These are phyloP conservation scores for Pteronura brasiliensis DNA, from an alignment of 2,113 vertebrate species.

Conservation along the genomic window DNA sequence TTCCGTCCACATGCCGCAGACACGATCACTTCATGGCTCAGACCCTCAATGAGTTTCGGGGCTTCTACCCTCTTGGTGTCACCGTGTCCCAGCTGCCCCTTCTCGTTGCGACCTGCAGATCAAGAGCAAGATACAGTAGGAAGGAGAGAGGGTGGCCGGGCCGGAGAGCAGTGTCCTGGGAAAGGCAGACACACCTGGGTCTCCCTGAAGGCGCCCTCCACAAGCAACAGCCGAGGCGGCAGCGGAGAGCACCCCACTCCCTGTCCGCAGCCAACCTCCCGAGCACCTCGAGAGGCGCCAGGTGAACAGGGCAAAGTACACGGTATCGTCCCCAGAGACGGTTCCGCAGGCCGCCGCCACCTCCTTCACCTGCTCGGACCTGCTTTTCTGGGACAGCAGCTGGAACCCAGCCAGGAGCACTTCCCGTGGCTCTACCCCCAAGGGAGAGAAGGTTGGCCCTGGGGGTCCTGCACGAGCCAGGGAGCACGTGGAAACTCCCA, in stretches of 20 bases:
- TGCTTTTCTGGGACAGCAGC: neutral
- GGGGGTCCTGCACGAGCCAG: neutral
- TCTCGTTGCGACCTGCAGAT: slow-evolving; percentile 93
- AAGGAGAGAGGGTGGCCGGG: fast-evolving
- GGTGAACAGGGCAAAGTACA: neutral
- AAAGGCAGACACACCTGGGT: neutral
- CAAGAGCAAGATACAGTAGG: neutral
- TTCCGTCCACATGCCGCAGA: slow-evolving; percentile 93
- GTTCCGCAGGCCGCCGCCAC: fast-evolving
- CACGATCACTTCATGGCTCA: slow-evolving; percentile 89
- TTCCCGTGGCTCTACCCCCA: fast-evolving
- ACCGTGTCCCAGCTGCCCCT: slow-evolving; percentile 95
- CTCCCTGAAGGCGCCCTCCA: neutral
- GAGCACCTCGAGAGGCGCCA: fast-evolving
- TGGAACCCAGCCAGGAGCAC: neutral
- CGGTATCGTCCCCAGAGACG: fast-evolving
- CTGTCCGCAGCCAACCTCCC: neutral
- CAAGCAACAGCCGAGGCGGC: fast-evolving
- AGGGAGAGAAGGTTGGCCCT: neutral
- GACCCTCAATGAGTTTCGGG: slow-evolving; percentile 90
- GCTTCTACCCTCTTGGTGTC: slow-evolving; percentile 96
- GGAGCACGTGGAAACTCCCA: neutral
- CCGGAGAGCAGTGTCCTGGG: fast-evolving
- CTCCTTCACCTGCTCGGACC: neutral
- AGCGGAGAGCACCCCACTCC: fast-evolving